Conservation (phyloP, 1,140 invertebrate species). For the Oreohelix idahoensis region DNA sequence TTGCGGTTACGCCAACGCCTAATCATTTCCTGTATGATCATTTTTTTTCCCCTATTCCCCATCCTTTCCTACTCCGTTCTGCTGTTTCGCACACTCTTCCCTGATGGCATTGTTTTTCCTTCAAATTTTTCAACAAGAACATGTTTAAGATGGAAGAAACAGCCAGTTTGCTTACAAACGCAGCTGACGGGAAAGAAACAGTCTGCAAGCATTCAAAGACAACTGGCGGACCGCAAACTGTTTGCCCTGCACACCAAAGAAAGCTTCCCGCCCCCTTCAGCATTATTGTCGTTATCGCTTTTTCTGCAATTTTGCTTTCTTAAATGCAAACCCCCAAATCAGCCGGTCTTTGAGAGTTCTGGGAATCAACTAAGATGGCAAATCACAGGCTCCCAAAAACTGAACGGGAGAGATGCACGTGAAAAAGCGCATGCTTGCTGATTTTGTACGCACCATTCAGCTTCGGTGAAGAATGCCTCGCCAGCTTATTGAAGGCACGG, state of each 20-base stretch:
- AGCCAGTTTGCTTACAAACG: neutral
- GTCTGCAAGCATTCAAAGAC: neutral
- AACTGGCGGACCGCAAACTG: neutral
- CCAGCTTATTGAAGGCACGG: neutral
- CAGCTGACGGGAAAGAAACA: neutral
- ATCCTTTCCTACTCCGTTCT: neutral
- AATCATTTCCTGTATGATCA: neutral
- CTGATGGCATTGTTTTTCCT: neutral
- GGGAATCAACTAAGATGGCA: neutral
- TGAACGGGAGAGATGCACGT: neutral
- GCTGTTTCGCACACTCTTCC: neutral
- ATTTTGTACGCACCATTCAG: conserved; percentile 8
- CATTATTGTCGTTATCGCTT: neutral
- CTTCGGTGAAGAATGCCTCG: neutral
- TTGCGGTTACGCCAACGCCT: neutral
- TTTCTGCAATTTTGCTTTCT: neutral
- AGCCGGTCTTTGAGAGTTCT: neutral
- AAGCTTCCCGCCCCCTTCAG: neutral
- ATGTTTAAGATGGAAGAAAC: neutral
- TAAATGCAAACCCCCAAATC: neutral
- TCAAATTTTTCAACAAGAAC: neutral
- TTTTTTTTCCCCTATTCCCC: neutral
- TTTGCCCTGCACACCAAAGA: neutral
- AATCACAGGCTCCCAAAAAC: conserved; percentile 2
- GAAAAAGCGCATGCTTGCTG: neutral